These are phyloP conservation scores for Eucidaris tribuloides DNA, from an alignment of 35 echinoderm and acorn worm species.

Conservation along the genomic window DNA sequence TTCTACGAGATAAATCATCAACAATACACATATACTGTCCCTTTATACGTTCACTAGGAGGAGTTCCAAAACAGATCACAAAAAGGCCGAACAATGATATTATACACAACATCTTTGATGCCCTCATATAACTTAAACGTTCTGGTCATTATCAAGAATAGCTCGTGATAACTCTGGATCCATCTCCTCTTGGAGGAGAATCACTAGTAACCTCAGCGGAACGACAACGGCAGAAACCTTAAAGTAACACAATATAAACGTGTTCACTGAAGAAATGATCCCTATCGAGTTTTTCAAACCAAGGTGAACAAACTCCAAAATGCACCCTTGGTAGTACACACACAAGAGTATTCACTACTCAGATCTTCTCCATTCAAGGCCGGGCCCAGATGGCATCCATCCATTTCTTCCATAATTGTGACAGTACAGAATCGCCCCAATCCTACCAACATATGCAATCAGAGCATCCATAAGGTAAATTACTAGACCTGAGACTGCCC, in stretches of 20 bases:
- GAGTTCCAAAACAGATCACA: background rate
- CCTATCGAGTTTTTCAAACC: background rate
- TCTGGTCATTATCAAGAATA: background rate
- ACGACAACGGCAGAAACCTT: background rate
- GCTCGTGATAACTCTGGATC: background rate
- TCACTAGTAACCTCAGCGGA: background rate
- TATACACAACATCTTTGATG: background rate
- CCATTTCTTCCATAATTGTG: background rate
- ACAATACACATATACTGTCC: background rate
- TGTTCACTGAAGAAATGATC: background rate
- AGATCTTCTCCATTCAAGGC: background rate
- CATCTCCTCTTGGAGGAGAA: background rate
- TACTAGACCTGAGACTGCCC: background rate
- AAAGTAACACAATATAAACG: background rate
- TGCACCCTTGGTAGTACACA: background rate
- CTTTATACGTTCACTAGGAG: background rate
- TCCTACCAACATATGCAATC: background rate
- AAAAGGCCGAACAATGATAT: background rate
- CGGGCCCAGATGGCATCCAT: background rate
- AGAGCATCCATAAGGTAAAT: background rate
- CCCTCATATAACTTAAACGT: background rate
- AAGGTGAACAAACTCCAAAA: background rate
- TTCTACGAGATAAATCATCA: background rate
- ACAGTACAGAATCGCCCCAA: background rate
- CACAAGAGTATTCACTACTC: background rate